A percentile compares a stretch with the other conserved stretches of the same genome.
These are phyloP conservation scores for Pipistrellus kuhlii DNA, from an alignment of 2,797 vertebrate species.

Conservation along the genomic window DNA sequence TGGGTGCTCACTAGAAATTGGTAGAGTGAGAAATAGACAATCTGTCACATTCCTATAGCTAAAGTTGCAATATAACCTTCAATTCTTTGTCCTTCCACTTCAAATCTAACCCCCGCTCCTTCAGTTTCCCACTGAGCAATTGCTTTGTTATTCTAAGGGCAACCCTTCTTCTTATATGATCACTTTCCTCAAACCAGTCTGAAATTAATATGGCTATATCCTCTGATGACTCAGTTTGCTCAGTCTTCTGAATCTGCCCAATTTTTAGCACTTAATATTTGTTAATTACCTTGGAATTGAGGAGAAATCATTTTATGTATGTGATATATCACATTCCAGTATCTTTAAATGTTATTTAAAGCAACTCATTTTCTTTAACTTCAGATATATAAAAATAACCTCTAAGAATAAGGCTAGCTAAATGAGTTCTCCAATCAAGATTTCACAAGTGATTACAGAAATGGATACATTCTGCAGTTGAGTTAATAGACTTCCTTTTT, in stretches of 20 bases:
- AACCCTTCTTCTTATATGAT: constrained; percentile 13
- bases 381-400: constrained; percentile 45
- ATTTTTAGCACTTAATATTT: constrained; percentile 46
- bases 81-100: constrained; percentile 2
- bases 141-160: background rate
- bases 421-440: constrained; percentile 61
- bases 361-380: constrained; percentile 65
- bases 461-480: constrained; percentile 31
- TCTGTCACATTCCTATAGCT: background rate
- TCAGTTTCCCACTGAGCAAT: background rate
- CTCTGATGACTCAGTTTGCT: background rate
- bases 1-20: background rate
- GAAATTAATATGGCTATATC: background rate
- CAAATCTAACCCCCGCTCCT: background rate
- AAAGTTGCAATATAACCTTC: background rate
- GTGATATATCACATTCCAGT: constrained; percentile 14
- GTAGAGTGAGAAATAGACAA: background rate
- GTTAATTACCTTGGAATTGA: constrained; percentile 50
- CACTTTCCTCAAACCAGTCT: constrained; percentile 13
- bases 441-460: constrained; percentile 66
- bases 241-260: background rate
- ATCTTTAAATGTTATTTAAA: constrained; percentile 63
- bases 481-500: constrained; percentile 59
- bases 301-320: constrained; percentile 8
- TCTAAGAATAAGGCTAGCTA: constrained; percentile 54